Conservation (phyloP, 2,113 vertebrate species). For the Thomomys bottae region DNA sequence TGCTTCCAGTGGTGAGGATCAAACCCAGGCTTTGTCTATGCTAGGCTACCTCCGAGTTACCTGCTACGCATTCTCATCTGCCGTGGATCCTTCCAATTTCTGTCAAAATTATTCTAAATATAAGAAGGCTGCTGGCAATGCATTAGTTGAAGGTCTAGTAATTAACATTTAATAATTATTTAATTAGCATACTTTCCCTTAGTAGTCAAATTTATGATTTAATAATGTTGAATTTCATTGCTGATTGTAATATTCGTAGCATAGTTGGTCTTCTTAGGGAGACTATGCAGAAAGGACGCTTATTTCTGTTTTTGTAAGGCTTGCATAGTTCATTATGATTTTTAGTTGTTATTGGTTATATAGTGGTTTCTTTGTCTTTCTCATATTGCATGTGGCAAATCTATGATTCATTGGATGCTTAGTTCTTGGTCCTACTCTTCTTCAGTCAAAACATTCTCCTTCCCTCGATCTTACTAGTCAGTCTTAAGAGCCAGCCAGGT, state of each 20-base stretch:
- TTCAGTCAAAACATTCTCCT: background rate
- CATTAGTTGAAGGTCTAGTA: slow-evolving; percentile 38
- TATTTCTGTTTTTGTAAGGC: slow-evolving; percentile 16
- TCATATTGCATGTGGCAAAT: background rate
- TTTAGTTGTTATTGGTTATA: slow-evolving; percentile 4
- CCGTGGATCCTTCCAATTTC: background rate
- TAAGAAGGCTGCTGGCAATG: slow-evolving; percentile 16
- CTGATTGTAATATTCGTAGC: background rate
- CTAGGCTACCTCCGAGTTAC: background rate
- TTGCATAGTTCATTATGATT: slow-evolving; percentile 19
- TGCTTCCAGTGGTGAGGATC: background rate
- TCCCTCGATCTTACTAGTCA: background rate
- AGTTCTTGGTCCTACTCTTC: background rate
- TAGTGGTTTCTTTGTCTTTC: slow-evolving; percentile 11
- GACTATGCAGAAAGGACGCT: background rate
- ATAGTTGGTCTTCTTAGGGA: background rate
- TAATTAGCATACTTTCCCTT: slow-evolving; percentile 39
- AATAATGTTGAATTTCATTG: slow-evolving; percentile 51
- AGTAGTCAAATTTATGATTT: slow-evolving; percentile 39
- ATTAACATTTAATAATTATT: slow-evolving; percentile 50
- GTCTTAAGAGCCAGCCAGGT: background rate
- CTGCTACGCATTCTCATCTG: background rate
- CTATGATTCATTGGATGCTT: slow-evolving; percentile 1
- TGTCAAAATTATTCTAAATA: slow-evolving; percentile 32
- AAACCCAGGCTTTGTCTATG: background rate